These are phyloP conservation scores for Oasisia sp. DNA, from an alignment of 2,888 invertebrate species.

Conservation along the genomic window DNA sequence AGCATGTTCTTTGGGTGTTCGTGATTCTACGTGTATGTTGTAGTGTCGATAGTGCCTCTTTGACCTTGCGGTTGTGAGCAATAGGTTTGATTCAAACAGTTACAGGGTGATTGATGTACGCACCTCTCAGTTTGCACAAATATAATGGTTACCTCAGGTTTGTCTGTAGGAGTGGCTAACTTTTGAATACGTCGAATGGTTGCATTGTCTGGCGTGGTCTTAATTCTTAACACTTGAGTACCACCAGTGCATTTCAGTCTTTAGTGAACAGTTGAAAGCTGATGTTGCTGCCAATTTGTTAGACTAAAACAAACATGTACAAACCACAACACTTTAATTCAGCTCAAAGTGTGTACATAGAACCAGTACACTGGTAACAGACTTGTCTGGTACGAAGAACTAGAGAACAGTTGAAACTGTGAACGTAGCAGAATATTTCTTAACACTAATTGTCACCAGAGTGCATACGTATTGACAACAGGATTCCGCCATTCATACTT, in stretches of 20 bases:
- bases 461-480: too few species aligned
- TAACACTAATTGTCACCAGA: not conserved
- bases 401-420: not conserved
- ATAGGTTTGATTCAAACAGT: not conserved
- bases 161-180: not conserved
- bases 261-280: not conserved
- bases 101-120: not conserved
- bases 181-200: not conserved
- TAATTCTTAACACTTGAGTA: not conserved
- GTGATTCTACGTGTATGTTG: not conserved
- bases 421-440: not conserved
- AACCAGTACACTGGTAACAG: not conserved
- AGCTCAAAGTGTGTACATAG: not conserved
- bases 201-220: not conserved
- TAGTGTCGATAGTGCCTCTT: not conserved
- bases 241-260: not conserved
- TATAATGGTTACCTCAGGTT: not conserved
- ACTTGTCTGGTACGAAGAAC: not conserved
- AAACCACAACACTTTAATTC: not conserved
- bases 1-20: not conserved
- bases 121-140: not conserved
- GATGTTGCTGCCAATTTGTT: not conserved
- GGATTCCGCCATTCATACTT: too few species aligned
- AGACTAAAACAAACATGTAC: not conserved
- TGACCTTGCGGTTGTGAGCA: not conserved